Evolutionary conservation across 2,797 vertebrate species (phyloP).

Genomic region (Arrhamphus sclerolepis): DNA sequence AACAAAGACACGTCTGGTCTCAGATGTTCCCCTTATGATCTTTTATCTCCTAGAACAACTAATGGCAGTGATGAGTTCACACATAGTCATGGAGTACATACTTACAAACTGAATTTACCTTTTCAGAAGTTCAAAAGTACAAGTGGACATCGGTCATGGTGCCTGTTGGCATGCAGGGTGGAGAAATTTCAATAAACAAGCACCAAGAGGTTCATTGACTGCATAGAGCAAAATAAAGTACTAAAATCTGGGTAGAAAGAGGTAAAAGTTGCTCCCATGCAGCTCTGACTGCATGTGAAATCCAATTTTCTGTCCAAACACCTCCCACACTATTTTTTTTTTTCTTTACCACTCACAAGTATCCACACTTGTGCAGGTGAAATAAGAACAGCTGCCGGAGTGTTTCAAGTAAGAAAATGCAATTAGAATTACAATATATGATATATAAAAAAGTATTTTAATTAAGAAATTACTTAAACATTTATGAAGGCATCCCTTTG

Average conservation of each 20-base stretch:
- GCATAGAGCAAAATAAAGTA: background rate
- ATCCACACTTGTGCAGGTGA: background rate
- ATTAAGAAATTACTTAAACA: too few species aligned
- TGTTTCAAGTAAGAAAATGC: conserved; percentile 11
- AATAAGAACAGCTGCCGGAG: conserved; percentile 12
- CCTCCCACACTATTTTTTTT: conserved; percentile 17
- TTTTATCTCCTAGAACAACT: conserved; percentile 3
- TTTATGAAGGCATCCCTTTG: conserved; percentile 10
- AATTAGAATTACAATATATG: background rate
- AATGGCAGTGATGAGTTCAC: background rate
- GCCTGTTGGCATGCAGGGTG: background rate
- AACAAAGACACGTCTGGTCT: conserved; percentile 32
- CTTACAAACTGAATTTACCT: too few species aligned
- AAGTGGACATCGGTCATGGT: background rate
- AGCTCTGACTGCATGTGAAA: conserved; percentile 22
- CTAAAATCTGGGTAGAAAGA: conserved; percentile 6
- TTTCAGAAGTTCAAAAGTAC: too few species aligned
- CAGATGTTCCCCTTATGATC: background rate
- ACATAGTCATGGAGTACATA: background rate
- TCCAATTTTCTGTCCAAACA: conserved; percentile 20
- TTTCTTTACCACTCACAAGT: background rate
- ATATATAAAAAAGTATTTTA: too few species aligned
- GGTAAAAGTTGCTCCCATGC: conserved; percentile 15
- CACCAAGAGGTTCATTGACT: background rate
- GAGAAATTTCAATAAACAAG: background rate